Evolutionary conservation across 2,888 invertebrate genomes (phyloP), one percentile per base, ranked within the genome.

Genomic region (Linyphia triangularis): DNA sequence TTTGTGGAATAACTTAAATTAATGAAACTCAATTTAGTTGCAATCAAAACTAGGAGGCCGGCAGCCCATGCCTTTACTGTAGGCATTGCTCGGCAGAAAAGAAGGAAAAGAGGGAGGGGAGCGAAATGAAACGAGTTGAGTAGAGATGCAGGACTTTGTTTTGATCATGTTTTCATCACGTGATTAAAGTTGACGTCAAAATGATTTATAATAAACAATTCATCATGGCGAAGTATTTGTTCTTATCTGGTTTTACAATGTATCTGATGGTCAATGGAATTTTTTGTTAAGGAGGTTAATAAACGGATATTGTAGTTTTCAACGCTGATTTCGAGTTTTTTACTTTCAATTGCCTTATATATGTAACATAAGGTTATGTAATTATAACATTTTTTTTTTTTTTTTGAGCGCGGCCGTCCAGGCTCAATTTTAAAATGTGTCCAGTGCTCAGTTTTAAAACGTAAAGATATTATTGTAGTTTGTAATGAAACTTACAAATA

Each of bases 131-230:
- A 57, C 22, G 81, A 88, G 86, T 88, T 61, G 86, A 37, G 86
- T 69, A 81, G 86, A 86, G 86, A 67, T 26, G 13, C 51, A 70
- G 19, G 40, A 16, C 33, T 72, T 19, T 37, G 57, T 13, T 65
- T 65, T 22, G 33, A 81, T 88, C 81, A 81, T 79, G 85, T 72
- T 86, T 79, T 51, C 26, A n/a, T 81, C 86, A 88, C 86, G 86
- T 88, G 86, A 30, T 40, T n/a, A n/a, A 16, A 7, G 13, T 33
- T 28, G 43, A 70, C 43, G 70, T 70, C 70, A 70, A n/a, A 70
- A 70, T 24, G 51, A 51, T 51, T 51, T 51, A 51, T 51, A 51
- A 51, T 51, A 51, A 13, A 51, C 5, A 51, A n/a, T 13, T 51
- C 51, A 51, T 51, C 51, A 5, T 16, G n/a, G 16, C 5, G n/a